Evolutionary conservation across 2,888 invertebrate genomes (phyloP).

Genomic region (Papilio protenor): DNA sequence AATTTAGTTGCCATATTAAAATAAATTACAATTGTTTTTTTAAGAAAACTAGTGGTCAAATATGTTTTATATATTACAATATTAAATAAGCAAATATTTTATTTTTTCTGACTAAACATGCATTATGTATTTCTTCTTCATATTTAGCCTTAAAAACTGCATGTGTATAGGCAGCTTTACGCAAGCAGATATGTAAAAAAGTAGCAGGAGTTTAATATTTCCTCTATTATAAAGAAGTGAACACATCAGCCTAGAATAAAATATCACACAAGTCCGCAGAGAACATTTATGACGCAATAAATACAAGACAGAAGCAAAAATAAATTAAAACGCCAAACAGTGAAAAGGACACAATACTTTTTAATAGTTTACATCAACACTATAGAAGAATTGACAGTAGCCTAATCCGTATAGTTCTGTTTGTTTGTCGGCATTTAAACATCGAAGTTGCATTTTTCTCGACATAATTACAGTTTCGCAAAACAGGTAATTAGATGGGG

Average conservation of each 20-base stretch:
- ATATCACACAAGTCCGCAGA: neutral
- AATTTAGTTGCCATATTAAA: neutral
- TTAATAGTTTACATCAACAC: slow-evolving; percentile 54
- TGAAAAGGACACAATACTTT: slow-evolving; percentile 26
- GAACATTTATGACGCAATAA: neutral
- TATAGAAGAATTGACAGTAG: slow-evolving; percentile 54
- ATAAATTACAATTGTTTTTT: neutral
- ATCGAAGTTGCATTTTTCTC: slow-evolving; percentile 65
- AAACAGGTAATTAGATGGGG: slow-evolving; percentile 79
- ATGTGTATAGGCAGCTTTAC: too few species aligned
- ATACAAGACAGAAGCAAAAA: neutral
- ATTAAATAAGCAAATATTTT: too few species aligned
- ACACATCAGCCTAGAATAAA: neutral
- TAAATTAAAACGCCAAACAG: neutral
- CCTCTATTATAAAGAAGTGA: neutral
- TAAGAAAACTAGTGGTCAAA: too few species aligned
- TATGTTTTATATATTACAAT: too few species aligned
- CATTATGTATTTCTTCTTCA: too few species aligned
- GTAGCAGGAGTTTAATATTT: neutral
- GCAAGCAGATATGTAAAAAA: too few species aligned
- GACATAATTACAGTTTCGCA: slow-evolving; percentile 71
- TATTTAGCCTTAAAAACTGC: too few species aligned
- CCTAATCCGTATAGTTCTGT: slow-evolving; percentile 55
- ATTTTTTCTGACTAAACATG: too few species aligned
- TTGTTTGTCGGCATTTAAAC: slow-evolving; percentile 67